These are phyloP conservation scores for Bagarius yarrelli DNA, from an alignment of 2,113 vertebrate species.

Conservation along the genomic window DNA sequence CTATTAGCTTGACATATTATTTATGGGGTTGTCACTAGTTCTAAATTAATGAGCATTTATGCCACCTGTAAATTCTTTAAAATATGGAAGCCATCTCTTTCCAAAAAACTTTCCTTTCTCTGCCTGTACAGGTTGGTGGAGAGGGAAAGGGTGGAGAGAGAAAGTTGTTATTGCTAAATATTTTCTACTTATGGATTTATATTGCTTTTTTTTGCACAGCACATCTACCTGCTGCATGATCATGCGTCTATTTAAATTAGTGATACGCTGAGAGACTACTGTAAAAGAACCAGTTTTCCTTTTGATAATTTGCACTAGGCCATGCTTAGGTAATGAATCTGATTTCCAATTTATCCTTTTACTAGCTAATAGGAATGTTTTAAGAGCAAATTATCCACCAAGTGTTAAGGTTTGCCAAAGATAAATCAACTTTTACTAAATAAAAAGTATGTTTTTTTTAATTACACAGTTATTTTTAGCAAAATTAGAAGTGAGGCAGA, in stretches of 20 bases:
- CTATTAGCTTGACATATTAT: neutral
- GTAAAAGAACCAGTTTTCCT: conserved; percentile 28
- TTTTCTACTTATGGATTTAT: conserved; percentile 59
- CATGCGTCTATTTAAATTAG: conserved; percentile 57
- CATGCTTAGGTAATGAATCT: conserved; percentile 22
- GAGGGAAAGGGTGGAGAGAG: conserved; percentile 43
- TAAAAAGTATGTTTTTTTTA: neutral
- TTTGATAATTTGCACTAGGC: conserved; percentile 40
- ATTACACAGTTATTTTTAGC: conserved; percentile 7
- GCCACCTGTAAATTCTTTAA: neutral
- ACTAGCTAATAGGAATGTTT: neutral
- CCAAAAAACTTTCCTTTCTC: conserved; percentile 41
- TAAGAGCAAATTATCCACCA: conserved; percentile 20
- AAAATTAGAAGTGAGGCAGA: neutral
- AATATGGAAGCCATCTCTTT: neutral
- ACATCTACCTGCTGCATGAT: conserved; percentile 40
- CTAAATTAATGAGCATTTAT: neutral
- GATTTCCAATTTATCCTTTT: conserved; percentile 11
- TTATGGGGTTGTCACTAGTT: neutral
- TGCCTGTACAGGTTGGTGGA: conserved; percentile 56
- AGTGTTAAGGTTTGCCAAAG: conserved; percentile 11
- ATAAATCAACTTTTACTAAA: neutral
- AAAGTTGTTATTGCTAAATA: conserved; percentile 61
- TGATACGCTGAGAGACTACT: conserved; percentile 27
- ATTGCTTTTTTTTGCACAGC: conserved; percentile 55